phyloP scores from a whole-genome alignment of 2,888 invertebrate genomes.

The Cerceris rybyensis region DNA sequence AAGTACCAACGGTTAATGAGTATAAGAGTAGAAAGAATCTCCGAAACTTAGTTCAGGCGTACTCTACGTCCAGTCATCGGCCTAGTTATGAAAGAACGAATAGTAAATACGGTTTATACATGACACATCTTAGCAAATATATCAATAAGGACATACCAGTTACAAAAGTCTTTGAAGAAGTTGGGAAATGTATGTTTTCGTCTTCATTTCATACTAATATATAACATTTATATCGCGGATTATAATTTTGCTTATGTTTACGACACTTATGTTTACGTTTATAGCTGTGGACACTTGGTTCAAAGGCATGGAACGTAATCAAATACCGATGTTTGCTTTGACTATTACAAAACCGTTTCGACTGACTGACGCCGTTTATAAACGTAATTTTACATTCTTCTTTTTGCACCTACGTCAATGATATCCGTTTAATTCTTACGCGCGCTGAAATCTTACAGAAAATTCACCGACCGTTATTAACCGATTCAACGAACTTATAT shows the following conservation, averaged over 20 bases:
- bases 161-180: constrained; percentile 74
- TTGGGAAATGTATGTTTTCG: constrained; percentile 71
- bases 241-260: background rate
- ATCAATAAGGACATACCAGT: constrained; percentile 73
- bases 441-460: constrained; percentile 50
- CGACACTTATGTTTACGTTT: constrained; percentile 41
- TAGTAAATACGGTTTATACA: constrained; percentile 74
- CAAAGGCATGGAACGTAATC: constrained; percentile 72
- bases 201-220: constrained; percentile 3
- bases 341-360: constrained; percentile 73
- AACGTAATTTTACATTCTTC: constrained; percentile 55
- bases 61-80: constrained; percentile 77
- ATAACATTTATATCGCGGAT: background rate
- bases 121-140: constrained; percentile 74
- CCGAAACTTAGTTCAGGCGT: constrained; percentile 76
- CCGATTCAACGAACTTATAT: constrained; percentile 59
- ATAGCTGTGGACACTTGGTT: constrained; percentile 74
- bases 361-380: constrained; percentile 68
- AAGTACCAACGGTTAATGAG: constrained; percentile 72
- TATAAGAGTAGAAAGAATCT: constrained; percentile 73
- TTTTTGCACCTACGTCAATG: background rate
- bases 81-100: constrained; percentile 74
- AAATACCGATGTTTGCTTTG: constrained; percentile 76
- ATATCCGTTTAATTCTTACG: constrained; percentile 2
- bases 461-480: constrained; percentile 44